These are phyloP conservation scores for Acromyrmex echinatior DNA, from an alignment of 1,140 invertebrate genomes.

Conservation along the genomic window DNA sequence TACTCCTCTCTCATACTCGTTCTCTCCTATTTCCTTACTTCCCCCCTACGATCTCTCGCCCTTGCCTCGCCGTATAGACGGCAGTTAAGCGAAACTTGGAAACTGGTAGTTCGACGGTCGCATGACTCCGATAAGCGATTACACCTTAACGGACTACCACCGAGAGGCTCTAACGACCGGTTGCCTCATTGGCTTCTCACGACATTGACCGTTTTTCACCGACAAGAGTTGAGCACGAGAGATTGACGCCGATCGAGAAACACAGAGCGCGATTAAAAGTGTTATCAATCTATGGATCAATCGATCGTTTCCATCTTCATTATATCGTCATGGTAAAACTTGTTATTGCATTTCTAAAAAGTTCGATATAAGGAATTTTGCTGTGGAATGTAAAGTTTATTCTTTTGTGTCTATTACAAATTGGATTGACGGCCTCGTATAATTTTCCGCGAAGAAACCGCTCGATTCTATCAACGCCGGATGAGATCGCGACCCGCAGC, in stretches of 20 bases:
- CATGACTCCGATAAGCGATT: slow-evolving; percentile 84
- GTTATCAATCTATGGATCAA: not conserved
- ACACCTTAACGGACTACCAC: slow-evolving; percentile 79
- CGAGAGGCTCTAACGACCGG: slow-evolving; percentile 81
- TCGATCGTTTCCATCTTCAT: not conserved
- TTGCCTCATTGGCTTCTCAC: slow-evolving; percentile 82
- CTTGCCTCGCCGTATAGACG: slow-evolving; percentile 62
- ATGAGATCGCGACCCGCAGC: not conserved
- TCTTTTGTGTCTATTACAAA: not conserved
- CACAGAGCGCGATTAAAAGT: slow-evolving; percentile 9
- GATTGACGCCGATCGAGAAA: slow-evolving; percentile 43
- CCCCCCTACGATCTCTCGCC: slow-evolving; percentile 45
- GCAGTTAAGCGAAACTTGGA: slow-evolving; percentile 83
- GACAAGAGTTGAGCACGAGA: slow-evolving; percentile 28
- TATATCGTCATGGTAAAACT: not conserved
- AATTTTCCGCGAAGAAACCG: not conserved
- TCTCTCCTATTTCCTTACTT: not conserved
- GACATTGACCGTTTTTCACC: slow-evolving; percentile 71
- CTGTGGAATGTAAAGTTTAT: not conserved
- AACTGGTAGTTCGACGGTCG: slow-evolving; percentile 82
- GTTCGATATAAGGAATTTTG: not conserved
- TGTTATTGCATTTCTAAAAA: not conserved
- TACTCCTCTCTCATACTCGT: not conserved
- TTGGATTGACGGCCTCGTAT: not conserved
- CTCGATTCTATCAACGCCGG: slow-evolving; percentile 19